A percentile compares a stretch with the other conserved stretches of the same genome.
These are phyloP conservation scores for Drosophila nigrodunni DNA, from an alignment of 1,140 invertebrate genomes.

Conservation along the genomic window DNA sequence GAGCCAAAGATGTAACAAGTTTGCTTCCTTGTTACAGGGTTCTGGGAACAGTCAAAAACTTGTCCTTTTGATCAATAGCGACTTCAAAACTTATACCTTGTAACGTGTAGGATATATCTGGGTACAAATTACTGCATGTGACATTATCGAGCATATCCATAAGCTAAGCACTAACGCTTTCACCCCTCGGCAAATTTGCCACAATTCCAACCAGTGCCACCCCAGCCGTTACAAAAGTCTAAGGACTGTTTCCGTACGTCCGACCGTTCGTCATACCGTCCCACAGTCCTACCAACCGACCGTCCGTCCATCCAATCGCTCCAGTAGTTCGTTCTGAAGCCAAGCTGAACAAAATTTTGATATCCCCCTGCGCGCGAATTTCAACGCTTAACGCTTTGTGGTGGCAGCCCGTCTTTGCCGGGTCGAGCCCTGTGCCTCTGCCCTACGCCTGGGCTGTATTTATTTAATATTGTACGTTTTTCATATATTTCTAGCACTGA, in stretches of 20 bases:
- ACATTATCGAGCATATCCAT: conserved; percentile 9
- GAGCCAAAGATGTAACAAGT: too few species aligned
- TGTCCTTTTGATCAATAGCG: background rate
- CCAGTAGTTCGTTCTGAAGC: conserved; percentile 20
- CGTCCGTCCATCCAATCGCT: conserved; percentile 26
- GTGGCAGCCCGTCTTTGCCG: conserved; percentile 43
- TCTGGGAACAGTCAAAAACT: too few species aligned
- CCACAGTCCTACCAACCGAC: conserved; percentile 7
- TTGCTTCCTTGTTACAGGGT: too few species aligned
- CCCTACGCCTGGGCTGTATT: conserved; percentile 50
- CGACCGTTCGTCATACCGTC: conserved; percentile 23
- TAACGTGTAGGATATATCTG: background rate
- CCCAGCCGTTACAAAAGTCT: conserved; percentile 6
- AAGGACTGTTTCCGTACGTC: conserved; percentile 5
- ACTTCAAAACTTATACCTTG: background rate
- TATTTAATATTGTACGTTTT: conserved; percentile 81
- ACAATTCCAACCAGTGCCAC: background rate
- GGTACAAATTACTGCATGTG: background rate
- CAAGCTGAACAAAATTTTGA: conserved; percentile 20
- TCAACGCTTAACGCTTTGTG: conserved; percentile 81
- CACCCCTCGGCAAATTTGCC: conserved; percentile 28
- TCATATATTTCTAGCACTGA: conserved; percentile 75
- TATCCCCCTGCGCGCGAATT: conserved; percentile 73
- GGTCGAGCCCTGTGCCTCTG: too few species aligned
- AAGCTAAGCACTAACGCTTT: conserved; percentile 20